Percentiles rank a stretch among this genome's conserved stretches.
Evolutionary conservation across 2,888 invertebrate species (phyloP).

Genomic region (Polymixis flavicincta): DNA sequence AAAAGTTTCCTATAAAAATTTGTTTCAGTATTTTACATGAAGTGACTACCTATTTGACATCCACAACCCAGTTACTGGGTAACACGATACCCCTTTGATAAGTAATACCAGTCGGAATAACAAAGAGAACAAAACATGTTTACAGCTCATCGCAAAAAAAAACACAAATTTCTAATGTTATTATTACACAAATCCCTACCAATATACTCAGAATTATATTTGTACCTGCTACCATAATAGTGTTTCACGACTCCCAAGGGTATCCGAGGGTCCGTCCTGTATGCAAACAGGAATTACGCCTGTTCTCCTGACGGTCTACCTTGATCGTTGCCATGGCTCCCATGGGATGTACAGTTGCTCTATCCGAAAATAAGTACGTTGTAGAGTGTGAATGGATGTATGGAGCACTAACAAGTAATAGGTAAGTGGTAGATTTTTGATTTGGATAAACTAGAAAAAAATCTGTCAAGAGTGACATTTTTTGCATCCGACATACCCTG

Average conservation of each 20-base stretch:
- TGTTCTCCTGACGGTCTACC: constrained; percentile 10
- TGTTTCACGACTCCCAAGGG: constrained; percentile 5
- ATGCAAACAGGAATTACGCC: constrained; percentile 15
- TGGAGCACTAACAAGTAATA: constrained; percentile 26
- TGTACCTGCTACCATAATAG: not conserved
- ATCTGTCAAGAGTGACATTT: not conserved
- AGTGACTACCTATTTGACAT: too few relatives aligned
- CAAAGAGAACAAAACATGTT: too few relatives aligned
- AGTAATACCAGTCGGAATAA: too few relatives aligned
- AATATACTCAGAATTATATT: constrained; percentile 1
- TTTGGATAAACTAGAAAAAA: not conserved
- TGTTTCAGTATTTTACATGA: too few relatives aligned
- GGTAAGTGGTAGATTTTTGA: not conserved
- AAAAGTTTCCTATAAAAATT: too few relatives aligned
- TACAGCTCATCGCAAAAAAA: too few relatives aligned
- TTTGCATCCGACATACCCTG: not conserved
- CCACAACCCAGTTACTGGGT: too few relatives aligned
- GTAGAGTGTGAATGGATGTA: not conserved
- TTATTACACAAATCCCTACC: too few relatives aligned
- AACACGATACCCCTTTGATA: too few relatives aligned
- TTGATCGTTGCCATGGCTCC: constrained; percentile 40
- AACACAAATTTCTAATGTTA: too few relatives aligned
- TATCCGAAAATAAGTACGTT: not conserved
- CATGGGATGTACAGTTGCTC: constrained; percentile 19
- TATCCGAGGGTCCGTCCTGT: not conserved